Evolutionary conservation across 2,888 invertebrate genomes (phyloP).

Genomic region (Keiferia lycopersicella): DNA sequence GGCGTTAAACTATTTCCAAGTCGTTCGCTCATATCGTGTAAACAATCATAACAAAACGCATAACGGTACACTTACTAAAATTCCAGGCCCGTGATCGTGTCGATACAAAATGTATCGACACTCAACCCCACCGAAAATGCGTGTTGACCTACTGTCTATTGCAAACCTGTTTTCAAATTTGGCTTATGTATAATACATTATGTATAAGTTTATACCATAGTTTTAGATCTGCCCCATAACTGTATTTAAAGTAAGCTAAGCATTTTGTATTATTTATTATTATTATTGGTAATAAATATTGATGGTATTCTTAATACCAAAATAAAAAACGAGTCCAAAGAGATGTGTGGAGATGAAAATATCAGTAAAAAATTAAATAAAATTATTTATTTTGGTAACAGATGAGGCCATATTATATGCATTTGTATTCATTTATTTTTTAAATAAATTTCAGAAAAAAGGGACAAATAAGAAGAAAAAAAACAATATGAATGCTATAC

Average conservation of each 20-base stretch:
- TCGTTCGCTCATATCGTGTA: too few species aligned
- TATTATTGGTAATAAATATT: conserved; percentile 45
- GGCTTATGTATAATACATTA: conserved; percentile 10
- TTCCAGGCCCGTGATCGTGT: too few species aligned
- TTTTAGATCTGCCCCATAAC: conserved; percentile 50
- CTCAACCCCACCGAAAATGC: too few species aligned
- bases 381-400: conserved; percentile 66
- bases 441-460: not conserved
- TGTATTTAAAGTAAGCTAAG: conserved; percentile 36
- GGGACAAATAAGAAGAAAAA: too few species aligned
- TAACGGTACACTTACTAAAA: too few species aligned
- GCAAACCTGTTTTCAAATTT: not conserved
- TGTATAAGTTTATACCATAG: conserved; percentile 39
- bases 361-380: conserved; percentile 45
- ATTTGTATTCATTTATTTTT: conserved; percentile 53
- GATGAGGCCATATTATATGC: conserved; percentile 63
- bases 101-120: too few species aligned
- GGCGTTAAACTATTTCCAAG: too few species aligned
- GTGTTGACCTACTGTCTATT: too few species aligned
- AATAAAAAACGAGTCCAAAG: conserved; percentile 72
- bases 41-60: too few species aligned
- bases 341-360: conserved; percentile 53
- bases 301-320: conserved; percentile 47
- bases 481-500: not conserved
- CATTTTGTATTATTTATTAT: conserved; percentile 40